Evolutionary conservation across 2,888 invertebrate genomes (phyloP), one percentile per base, ranked within the genome.

Genomic region (Torymus aiolomorphi): DNA sequence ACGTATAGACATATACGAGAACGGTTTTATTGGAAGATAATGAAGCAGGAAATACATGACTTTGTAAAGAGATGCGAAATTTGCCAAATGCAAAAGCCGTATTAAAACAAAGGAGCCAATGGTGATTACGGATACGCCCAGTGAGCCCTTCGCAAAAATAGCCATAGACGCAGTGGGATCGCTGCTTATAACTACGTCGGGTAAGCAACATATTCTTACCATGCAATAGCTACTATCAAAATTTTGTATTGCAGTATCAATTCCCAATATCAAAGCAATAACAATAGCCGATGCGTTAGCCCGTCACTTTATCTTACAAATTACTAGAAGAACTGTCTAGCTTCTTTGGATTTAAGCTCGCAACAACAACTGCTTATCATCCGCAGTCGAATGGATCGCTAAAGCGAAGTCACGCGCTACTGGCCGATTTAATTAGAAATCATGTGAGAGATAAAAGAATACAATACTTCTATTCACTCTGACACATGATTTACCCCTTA

Each of bases 41-140:
- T n/a, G n/a, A n/a, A n/a, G n/a, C n/a, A n/a, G n/a, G n/a, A n/a
- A n/a, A n/a, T n/a, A n/a, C n/a, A n/a, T n/a, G n/a, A n/a, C n/a
- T n/a, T n/a, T n/a, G n/a, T n/a, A n/a, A n/a, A n/a, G n/a, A n/a
- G n/a, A 3, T 85, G 84, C 62, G 31, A 72, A 1, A 52, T 20
- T 0, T 86, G 85, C 76, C 82, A 84, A 69, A 42, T 69, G 16
- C 78, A 82, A 51, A 84, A 84, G 76, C 14, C 13, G 80, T 10
- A 66, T 62, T 0, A 70, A 77, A 74, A 56, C 80, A 8, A 67
- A 51, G 56, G 75, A 78, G 16, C 83, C 85, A 2, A n/a, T n/a
- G n/a, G n/a, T n/a, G n/a, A n/a, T n/a, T n/a, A n/a, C n/a, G n/a
- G n/a, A n/a, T n/a, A n/a, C n/a, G n/a, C n/a, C n/a, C n/a, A n/a